Conservation (phyloP, 2,113 vertebrate species). For the Hydrolagus affinis region DNA sequence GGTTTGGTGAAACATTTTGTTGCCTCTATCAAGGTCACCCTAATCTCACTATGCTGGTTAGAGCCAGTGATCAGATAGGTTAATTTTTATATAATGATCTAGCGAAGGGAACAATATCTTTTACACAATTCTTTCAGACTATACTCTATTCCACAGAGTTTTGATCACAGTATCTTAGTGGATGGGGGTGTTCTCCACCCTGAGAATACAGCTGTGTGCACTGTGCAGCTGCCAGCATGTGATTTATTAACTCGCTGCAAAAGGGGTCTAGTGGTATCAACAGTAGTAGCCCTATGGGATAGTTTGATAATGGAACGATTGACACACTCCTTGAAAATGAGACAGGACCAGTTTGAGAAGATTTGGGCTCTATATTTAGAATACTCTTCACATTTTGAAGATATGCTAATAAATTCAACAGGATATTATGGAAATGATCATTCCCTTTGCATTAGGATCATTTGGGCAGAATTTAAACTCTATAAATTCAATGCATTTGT, state of each 20-base stretch:
- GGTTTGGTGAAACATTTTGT: background rate
- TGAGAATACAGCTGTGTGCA: background rate
- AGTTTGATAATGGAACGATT: background rate
- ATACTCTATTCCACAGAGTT: background rate
- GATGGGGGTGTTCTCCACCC: background rate
- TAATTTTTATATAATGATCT: background rate
- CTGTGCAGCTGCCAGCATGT: background rate
- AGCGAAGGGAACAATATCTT: background rate
- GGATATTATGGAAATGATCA: background rate
- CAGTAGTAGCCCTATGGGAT: background rate
- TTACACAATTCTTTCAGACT: background rate
- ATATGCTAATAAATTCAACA: background rate
- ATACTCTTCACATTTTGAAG: background rate
- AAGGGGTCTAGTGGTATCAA: too few species aligned
- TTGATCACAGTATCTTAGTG: background rate
- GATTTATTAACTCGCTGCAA: background rate
- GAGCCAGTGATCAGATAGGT: background rate
- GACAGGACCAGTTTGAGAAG: background rate
- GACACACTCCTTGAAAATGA: background rate
- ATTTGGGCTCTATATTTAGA: background rate
- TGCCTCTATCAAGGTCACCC: background rate
- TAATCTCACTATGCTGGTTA: background rate
- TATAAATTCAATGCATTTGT: too few species aligned
- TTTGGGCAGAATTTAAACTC: too few species aligned
- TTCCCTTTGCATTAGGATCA: background rate